phyloP scores from a whole-genome alignment of 2,888 invertebrate species.

The Pachydiplax longipennis region DNA sequence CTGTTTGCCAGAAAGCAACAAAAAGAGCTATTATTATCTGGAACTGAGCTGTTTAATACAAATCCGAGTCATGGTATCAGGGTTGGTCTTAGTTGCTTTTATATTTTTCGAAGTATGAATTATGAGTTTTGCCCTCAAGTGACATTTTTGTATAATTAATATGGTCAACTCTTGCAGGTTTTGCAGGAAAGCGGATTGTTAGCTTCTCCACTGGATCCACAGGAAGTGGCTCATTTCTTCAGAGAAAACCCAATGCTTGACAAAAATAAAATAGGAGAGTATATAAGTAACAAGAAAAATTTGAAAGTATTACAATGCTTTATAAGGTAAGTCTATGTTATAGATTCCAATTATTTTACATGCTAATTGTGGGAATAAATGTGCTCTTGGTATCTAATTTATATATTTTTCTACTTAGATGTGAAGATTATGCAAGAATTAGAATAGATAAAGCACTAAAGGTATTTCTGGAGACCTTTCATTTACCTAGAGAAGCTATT shows the following conservation, averaged over 20 bases:
- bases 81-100: conserved; percentile 61
- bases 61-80: conserved; percentile 94
- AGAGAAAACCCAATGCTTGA: conserved; percentile 94
- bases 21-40: conserved; percentile 87
- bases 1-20: conserved; percentile 84
- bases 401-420: conserved; percentile 62
- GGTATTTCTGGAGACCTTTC: conserved; percentile 93
- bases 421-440: conserved; percentile 89
- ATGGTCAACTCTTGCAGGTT: conserved; percentile 48
- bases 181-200: conserved; percentile 91
- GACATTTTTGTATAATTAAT: no score
- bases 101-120: no score
- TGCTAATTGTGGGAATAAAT: background rate
- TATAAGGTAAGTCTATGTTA: conserved; percentile 60
- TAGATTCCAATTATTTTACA: background rate
- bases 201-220: conserved; percentile 77
- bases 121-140: no score
- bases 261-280: conserved; percentile 96
- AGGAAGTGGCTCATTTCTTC: conserved; percentile 88
- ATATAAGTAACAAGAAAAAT: conserved; percentile 72
- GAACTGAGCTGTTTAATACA: conserved; percentile 95
- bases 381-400: background rate
- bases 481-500: conserved; percentile 97
- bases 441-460: conserved; percentile 94
- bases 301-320: conserved; percentile 64